A percentile compares a stretch with the other conserved stretches of the same genome.
Evolutionary conservation across 2,797 vertebrate species (phyloP).

Genomic region (Hydrolagus colliei): DNA sequence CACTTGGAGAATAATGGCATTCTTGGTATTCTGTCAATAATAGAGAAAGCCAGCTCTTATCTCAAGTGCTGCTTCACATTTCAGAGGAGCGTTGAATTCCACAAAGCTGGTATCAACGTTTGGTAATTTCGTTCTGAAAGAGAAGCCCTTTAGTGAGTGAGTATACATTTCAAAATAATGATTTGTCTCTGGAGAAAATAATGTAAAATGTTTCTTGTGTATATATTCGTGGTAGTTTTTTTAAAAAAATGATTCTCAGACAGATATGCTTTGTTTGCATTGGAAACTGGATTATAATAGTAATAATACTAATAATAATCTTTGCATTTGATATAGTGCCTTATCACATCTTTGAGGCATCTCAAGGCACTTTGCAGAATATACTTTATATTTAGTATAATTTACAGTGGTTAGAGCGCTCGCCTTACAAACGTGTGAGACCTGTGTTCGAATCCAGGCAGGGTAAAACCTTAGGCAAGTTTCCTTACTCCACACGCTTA

Average conservation of each 20-base stretch:
- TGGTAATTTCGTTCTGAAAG: slow-evolving; percentile 63
- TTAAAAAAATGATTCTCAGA: background rate
- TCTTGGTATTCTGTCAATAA: slow-evolving; percentile 48
- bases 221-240: background rate
- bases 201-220: background rate
- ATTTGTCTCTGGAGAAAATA: slow-evolving; percentile 45
- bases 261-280: background rate
- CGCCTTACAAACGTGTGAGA: too few species aligned
- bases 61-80: slow-evolving; percentile 67
- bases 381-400: too few species aligned
- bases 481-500: too few species aligned
- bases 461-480: too few species aligned
- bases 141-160: slow-evolving; percentile 64
- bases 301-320: too few species aligned
- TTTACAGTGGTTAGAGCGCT: too few species aligned
- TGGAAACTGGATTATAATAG: background rate
- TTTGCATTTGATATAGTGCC: too few species aligned
- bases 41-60: slow-evolving; percentile 67
- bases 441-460: too few species aligned
- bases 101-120: slow-evolving; percentile 62
- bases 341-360: too few species aligned
- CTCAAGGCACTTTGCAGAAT: too few species aligned
- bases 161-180: slow-evolving; percentile 42
- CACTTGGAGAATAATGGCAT: slow-evolving; percentile 57
- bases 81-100: slow-evolving; percentile 63